phyloP scores from a whole-genome alignment of 1,140 invertebrate genomes.

The Octopus sinensis region DNA sequence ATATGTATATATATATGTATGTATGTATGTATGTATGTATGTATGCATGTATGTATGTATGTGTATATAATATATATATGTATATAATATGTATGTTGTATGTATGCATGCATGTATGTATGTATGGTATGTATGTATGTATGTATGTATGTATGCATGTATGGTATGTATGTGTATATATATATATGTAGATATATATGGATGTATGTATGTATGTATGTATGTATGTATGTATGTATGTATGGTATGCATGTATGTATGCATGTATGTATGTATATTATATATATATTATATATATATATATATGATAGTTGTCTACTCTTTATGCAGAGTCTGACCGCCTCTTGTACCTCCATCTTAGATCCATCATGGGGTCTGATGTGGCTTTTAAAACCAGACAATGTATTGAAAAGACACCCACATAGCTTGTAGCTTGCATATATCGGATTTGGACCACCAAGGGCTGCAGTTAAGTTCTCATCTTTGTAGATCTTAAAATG shows the following conservation, averaged over 20 bases:
- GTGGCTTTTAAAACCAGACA: no score
- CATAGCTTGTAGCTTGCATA: no score
- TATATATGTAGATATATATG: background rate
- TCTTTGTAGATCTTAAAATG: no score
- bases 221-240: background rate
- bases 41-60: no score
- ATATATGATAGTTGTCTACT: background rate
- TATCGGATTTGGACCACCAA: no score
- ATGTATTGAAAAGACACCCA: no score
- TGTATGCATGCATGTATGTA: conserved; percentile 14
- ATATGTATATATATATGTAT: no score
- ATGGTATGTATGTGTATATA: background rate
- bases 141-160: conserved; percentile 16
- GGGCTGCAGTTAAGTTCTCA: no score
- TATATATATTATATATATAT: conserved; percentile 5
- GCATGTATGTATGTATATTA: background rate
- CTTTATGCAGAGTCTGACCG: background rate
- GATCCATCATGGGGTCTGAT: no score
- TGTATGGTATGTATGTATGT: conserved; percentile 19
- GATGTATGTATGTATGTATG: background rate
- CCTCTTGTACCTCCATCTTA: no score
- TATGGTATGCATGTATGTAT: background rate
- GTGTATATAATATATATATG: no score
- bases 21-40: no score
- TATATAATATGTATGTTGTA: background rate